These are phyloP conservation scores for Mythimna impura DNA, from an alignment of 2,888 invertebrate species.

Conservation along the genomic window DNA sequence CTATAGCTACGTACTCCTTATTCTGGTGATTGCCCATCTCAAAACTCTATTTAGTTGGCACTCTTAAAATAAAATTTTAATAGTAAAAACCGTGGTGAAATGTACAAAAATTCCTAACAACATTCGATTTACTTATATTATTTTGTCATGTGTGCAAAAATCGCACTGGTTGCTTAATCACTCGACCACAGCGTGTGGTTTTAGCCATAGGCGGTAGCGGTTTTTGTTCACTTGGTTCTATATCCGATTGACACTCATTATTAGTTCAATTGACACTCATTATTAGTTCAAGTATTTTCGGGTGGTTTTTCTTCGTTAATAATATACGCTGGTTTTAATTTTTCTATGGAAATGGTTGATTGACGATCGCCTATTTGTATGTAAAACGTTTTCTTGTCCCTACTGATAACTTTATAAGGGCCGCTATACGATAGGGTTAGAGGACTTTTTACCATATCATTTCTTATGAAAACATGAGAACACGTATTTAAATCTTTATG, in stretches of 20 bases:
- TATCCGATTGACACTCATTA: background rate
- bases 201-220: background rate
- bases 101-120: too few species aligned
- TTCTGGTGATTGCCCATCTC: too few species aligned
- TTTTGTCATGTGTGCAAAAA: background rate
- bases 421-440: background rate
- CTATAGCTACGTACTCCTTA: too few species aligned
- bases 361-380: background rate
- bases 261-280: too few species aligned
- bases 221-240: background rate
- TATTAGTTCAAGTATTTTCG: background rate
- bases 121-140: too few species aligned
- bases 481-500: too few species aligned
- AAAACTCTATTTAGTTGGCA: too few species aligned
- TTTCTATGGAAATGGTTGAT: slow-evolving; percentile 1
- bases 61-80: too few species aligned
- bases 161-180: background rate
- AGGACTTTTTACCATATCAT: too few species aligned
- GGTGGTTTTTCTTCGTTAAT: background rate
- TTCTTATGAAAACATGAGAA: too few species aligned
- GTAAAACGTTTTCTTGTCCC: background rate
- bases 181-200: background rate
- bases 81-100: too few species aligned
- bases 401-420: background rate
- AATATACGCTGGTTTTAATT: background rate